phyloP scores from a whole-genome alignment of 2,888 invertebrate genomes.

The Amphimallon solstitiale region DNA sequence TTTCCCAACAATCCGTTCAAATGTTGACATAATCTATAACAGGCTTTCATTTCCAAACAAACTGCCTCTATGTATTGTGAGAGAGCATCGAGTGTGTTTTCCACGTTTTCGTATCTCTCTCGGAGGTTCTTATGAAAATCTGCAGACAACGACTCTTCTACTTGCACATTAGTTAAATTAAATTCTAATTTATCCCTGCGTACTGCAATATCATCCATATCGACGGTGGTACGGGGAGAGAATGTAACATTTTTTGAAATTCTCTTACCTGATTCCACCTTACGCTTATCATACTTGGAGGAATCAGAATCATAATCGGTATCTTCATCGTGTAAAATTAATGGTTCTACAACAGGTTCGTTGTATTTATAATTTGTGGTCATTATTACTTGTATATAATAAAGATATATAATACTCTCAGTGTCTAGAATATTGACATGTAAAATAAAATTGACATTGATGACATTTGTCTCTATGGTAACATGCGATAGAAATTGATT shows the following conservation, averaged over 20 bases:
- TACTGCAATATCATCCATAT: slow-evolving; percentile 37
- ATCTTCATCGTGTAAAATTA: slow-evolving; percentile 14
- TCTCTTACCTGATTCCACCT: background rate
- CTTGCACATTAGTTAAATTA: slow-evolving; percentile 40
- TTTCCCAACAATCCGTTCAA: slow-evolving; percentile 41
- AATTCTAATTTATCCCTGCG: slow-evolving; percentile 43
- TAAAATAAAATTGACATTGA: background rate
- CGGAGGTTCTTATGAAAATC: slow-evolving; percentile 42
- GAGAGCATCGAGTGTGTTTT: slow-evolving; percentile 39
- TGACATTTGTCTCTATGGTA: background rate
- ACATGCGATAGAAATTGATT: too few relatives aligned
- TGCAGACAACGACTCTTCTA: slow-evolving; percentile 42
- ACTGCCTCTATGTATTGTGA: slow-evolving; percentile 40
- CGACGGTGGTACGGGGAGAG: slow-evolving; percentile 11
- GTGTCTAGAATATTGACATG: background rate
- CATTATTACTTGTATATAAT: background rate
- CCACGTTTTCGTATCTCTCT: slow-evolving; percentile 37
- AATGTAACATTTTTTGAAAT: slow-evolving; percentile 26
- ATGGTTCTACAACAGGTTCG: slow-evolving; percentile 5
- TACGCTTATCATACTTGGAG: slow-evolving; percentile 16
- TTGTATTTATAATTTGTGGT: background rate
- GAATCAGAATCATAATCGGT: slow-evolving; percentile 20
- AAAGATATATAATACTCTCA: background rate
- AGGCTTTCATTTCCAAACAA: slow-evolving; percentile 42
- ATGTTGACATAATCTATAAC: slow-evolving; percentile 43